Evolutionary conservation across 2,888 invertebrate genomes (phyloP).

Genomic region (Cantharis rustica): DNA sequence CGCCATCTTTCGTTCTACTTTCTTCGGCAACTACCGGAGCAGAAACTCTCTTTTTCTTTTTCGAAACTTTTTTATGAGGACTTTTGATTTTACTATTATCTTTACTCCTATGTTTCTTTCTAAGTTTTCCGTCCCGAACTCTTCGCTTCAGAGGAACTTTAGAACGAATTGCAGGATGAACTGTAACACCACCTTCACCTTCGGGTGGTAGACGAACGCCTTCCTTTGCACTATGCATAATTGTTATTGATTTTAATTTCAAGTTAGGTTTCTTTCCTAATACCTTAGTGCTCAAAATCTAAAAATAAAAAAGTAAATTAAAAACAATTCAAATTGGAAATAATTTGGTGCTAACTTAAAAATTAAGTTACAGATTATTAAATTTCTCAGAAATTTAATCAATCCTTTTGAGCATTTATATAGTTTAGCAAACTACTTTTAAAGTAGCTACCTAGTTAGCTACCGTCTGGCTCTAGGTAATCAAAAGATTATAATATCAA

Average conservation of each 20-base stretch:
- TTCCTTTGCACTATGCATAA: slow-evolving; percentile 89
- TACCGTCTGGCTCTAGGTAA: not conserved
- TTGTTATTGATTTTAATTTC: slow-evolving; percentile 85
- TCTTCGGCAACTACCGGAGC: slow-evolving; percentile 61
- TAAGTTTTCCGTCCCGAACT: slow-evolving; percentile 64
- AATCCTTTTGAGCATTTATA: not conserved
- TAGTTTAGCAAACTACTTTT: not conserved
- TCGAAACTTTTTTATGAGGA: slow-evolving; percentile 50
- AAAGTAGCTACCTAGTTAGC: not conserved
- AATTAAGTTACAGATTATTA: not conserved
- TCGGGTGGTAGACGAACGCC: slow-evolving; percentile 78
- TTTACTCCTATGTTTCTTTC: slow-evolving; percentile 35
- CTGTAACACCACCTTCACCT: slow-evolving; percentile 72
- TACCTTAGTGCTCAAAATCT: slow-evolving; percentile 81
- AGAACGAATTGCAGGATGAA: slow-evolving; percentile 84
- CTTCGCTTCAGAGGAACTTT: slow-evolving; percentile 87
- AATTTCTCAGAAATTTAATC: not conserved
- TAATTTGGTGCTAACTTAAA: not conserved
- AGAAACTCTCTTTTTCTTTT: slow-evolving; percentile 56
- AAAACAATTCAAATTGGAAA: not conserved
- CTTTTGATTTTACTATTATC: slow-evolving; percentile 50
- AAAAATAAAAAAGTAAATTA: slow-evolving; percentile 37
- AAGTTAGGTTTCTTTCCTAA: slow-evolving; percentile 79
- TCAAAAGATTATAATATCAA: not conserved
- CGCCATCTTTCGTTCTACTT: slow-evolving; percentile 61